Base-by-base conservation (phyloP, 2,888 invertebrate genomes). In the Ophion obscuratus region DNA sequence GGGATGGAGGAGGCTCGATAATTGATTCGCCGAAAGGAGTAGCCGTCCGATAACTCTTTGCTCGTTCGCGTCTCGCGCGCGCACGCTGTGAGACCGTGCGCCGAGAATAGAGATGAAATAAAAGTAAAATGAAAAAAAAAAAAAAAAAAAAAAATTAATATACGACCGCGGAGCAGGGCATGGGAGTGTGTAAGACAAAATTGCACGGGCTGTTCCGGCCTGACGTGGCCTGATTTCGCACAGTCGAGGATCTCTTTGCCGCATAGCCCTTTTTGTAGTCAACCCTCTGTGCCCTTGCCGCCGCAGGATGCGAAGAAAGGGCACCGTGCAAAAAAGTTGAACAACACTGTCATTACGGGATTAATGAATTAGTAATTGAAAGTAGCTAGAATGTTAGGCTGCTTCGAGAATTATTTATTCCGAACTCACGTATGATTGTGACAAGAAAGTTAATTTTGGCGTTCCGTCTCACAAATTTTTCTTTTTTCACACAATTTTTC, bases 11-110 rank as follows among this genome's bases (percentile, higher is more conserved):
- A 36, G 81, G 79, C 24, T 83, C 86, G 88, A 90, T 90, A 89
- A 85, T 85, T 85, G 85, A 85, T 85, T 85, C 85, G 80, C 85
- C 85, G 85, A 85, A 85, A 85, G 85, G 85, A 85, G 85, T 85
- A 85, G 85, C 85, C 82, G 82, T 80, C 61, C 85, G 85, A 83
- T 85, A 85, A 85, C 82, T 85, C 82, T 83, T 85, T 66, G 75
- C 82, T 80, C 82, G 74, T 71, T 73, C 79, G 27, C 70, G 61
- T 66, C 40, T 40, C 40, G 40, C 40, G 40, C 40, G 40, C 40
- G 40, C 40, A 40, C 84, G 84, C 71, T 71, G 84, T 80, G 80
- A 70, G 64, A 17, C 64, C 17, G 64, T n/a, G 75, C 59, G 47
- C 59, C 62, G 61, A 53, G 66, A 80, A 67, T 70, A 82, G 78